These are phyloP conservation scores for Cassiopea andromeda DNA, from an alignment of 30 jellyfish, hydroid and myxozoan genomes.

Conservation along the genomic window DNA sequence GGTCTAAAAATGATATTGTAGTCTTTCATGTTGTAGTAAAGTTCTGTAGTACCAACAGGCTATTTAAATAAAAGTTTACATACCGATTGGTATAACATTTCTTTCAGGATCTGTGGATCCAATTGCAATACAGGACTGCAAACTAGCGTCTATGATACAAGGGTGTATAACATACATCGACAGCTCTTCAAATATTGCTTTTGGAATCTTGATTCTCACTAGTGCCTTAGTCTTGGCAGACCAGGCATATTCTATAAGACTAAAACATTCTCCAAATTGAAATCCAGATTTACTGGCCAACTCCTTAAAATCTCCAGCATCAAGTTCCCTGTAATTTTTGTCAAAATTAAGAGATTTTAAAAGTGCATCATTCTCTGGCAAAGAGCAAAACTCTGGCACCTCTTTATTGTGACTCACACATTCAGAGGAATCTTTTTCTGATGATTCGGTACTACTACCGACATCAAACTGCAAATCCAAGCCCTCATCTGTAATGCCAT, in stretches of 20 bases:
- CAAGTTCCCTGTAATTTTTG: conserved; percentile 4
- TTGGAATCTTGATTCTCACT: conserved; percentile 33
- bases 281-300: conserved; percentile 65
- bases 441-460: background rate
- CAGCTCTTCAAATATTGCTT: conserved; percentile 13
- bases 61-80: background rate
- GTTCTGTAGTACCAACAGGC: too few relatives aligned
- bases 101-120: conserved; percentile 65
- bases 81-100: conserved; percentile 71
- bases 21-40: background rate
- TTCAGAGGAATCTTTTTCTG: background rate
- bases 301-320: conserved; percentile 48
- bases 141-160: conserved; percentile 68
- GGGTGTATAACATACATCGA: conserved; percentile 47
- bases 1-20: too few relatives aligned
- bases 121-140: conserved; percentile 79
- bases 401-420: background rate
- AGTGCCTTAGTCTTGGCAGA: conserved; percentile 59
- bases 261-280: conserved; percentile 65
- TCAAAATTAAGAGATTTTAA: conserved; percentile 15
- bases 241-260: conserved; percentile 69
- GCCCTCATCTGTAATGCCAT: background rate
- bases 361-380: conserved; percentile 21
- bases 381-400: background rate
- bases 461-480: background rate